Percentiles rank a stretch among this genome's conserved stretches.
These are phyloP conservation scores for Edolisoma coerulescens DNA, from an alignment of 2,113 vertebrate species.

Conservation along the genomic window DNA sequence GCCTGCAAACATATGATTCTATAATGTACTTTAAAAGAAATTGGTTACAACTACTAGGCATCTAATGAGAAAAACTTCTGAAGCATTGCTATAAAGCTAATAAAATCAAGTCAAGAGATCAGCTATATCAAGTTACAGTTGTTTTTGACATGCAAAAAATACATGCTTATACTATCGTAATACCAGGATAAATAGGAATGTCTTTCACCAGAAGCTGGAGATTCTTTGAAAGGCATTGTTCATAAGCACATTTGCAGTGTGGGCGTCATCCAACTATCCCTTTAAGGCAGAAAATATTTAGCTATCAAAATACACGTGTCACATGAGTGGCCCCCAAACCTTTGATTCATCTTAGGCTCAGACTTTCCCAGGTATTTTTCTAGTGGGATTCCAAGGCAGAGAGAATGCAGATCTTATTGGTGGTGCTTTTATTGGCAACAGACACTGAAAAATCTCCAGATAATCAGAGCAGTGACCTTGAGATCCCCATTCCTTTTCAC, in stretches of 20 bases:
- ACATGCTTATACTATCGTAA: background rate
- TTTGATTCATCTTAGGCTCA: background rate
- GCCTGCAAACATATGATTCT: background rate
- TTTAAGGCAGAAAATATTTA: background rate
- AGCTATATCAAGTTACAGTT: background rate
- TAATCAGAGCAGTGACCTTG: background rate
- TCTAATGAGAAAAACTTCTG: background rate
- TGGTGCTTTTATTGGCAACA: background rate
- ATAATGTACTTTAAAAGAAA: background rate
- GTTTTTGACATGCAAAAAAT: background rate
- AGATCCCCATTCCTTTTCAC: background rate
- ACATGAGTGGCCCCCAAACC: background rate
- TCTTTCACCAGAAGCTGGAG: background rate
- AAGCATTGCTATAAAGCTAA: background rate
- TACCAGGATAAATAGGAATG: background rate
- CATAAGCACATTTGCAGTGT: background rate
- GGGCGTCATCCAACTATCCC: background rate
- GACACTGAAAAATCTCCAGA: background rate
- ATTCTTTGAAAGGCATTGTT: background rate
- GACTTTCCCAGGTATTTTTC: background rate
- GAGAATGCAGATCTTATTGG: background rate
- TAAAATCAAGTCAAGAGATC: background rate
- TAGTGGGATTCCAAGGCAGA: background rate
- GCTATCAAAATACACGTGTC: background rate
- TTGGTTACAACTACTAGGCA: background rate